phyloP scores from a whole-genome alignment of 2,113 vertebrate genomes.

The Riparia riparia region DNA sequence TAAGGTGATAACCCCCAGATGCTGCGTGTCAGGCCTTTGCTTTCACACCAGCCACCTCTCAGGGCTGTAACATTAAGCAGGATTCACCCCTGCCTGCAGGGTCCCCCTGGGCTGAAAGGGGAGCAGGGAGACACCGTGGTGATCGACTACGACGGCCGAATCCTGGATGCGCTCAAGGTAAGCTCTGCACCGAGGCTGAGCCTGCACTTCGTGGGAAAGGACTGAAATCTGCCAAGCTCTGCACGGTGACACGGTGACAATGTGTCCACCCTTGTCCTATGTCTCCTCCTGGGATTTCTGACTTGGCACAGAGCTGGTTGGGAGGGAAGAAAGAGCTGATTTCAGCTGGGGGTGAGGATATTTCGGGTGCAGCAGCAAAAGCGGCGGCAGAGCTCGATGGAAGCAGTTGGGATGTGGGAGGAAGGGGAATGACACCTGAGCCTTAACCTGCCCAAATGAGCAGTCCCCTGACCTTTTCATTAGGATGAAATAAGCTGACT shows the following conservation, averaged over 20 bases:
- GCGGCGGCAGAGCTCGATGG: accelerated
- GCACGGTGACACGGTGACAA: accelerated
- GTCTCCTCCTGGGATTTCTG: background rate
- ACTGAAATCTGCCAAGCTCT: background rate
- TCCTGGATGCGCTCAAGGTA: constrained; percentile 91
- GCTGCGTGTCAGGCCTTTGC: background rate
- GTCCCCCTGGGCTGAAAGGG: constrained; percentile 79
- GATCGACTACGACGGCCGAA: constrained; percentile 90
- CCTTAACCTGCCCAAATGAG: background rate
- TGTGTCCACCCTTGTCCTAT: accelerated
- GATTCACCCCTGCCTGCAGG: constrained; percentile 41
- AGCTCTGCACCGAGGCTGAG: background rate
- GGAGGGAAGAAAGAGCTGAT: background rate
- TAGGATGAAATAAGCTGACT: background rate
- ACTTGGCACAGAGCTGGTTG: background rate
- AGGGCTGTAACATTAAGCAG: background rate
- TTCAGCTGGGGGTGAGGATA: background rate
- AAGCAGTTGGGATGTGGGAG: accelerated
- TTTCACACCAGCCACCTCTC: background rate
- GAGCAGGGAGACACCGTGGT: constrained; percentile 85
- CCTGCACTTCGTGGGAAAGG: background rate
- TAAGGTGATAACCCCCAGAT: background rate
- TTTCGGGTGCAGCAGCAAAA: background rate
- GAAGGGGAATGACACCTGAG: accelerated
- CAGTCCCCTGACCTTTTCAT: background rate